Evolutionary conservation across 2,888 invertebrate genomes (phyloP).

Genomic region (Pseudococcus viburni): DNA sequence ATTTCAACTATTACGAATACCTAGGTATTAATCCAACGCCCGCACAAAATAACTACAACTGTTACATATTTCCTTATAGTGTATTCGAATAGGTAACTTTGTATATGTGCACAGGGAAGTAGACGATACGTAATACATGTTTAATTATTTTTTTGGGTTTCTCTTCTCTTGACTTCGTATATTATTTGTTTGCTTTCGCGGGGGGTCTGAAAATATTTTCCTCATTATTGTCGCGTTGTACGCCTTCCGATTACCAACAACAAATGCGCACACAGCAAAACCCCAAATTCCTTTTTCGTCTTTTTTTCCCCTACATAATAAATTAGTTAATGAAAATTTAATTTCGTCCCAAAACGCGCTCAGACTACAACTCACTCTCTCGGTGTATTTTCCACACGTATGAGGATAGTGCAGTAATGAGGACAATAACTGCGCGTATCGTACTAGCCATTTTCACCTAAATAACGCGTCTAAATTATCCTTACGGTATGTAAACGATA

Average conservation of each 20-base stretch:
- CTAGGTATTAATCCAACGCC: not conserved
- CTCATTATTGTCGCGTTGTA: not conserved
- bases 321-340: slow-evolving; percentile 20
- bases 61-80: not conserved
- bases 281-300: not conserved
- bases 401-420: not conserved
- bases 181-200: not conserved
- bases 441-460: not conserved
- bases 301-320: not conserved
- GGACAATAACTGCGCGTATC: not conserved
- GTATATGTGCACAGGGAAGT: not conserved
- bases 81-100: not conserved
- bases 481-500: no score
- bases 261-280: no score
- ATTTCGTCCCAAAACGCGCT: not conserved
- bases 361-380: not conserved
- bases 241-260: not conserved
- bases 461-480: no score
- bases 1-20: no score
- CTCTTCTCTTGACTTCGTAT: not conserved
- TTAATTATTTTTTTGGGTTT: not conserved
- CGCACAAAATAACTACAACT: not conserved
- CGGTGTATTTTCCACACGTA: not conserved
- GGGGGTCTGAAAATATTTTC: not conserved
- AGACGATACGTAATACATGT: not conserved